A percentile compares a stretch with the other conserved stretches of the same genome.
These are phyloP conservation scores for Drosophila carrolli DNA, from an alignment of 1,140 invertebrate species.

Conservation along the genomic window DNA sequence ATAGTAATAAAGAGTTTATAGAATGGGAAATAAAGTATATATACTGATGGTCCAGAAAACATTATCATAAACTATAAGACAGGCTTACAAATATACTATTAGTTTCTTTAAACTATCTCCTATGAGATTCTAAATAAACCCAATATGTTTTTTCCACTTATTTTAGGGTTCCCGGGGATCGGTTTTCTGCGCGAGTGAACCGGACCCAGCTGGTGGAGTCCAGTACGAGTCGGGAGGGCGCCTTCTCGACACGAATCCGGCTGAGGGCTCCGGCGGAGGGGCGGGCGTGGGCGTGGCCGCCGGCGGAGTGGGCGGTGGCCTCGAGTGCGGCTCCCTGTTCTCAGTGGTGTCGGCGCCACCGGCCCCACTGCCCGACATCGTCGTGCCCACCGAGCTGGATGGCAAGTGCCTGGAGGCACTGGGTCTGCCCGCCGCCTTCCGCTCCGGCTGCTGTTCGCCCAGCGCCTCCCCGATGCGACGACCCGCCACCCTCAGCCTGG, in stretches of 20 bases:
- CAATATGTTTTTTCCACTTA: not conserved
- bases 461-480: slow-evolving; percentile 48
- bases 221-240: slow-evolving; percentile 84
- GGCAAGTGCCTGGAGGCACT: slow-evolving; percentile 70
- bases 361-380: slow-evolving; percentile 74
- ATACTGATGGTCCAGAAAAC: no score
- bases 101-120: no score
- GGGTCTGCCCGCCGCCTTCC: slow-evolving; percentile 50
- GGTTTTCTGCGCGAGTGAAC: slow-evolving; percentile 85
- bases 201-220: slow-evolving; percentile 84
- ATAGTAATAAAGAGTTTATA: no score
- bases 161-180: slow-evolving; percentile 85
- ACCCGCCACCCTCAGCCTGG: slow-evolving; percentile 76
- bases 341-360: slow-evolving; percentile 87
- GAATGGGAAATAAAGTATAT: no score
- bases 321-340: slow-evolving; percentile 85
- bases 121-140: no score
- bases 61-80: no score
- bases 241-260: slow-evolving; percentile 79
- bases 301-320: slow-evolving; percentile 17
- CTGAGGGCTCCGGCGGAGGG: slow-evolving; percentile 47
- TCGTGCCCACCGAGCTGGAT: slow-evolving; percentile 81
- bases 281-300: slow-evolving; percentile 35
- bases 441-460: slow-evolving; percentile 29
- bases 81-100: no score